A percentile compares a stretch with the other conserved stretches of the same genome.
Conservation (phyloP, 2,113 vertebrate species). For the Carlito syrichta region DNA sequence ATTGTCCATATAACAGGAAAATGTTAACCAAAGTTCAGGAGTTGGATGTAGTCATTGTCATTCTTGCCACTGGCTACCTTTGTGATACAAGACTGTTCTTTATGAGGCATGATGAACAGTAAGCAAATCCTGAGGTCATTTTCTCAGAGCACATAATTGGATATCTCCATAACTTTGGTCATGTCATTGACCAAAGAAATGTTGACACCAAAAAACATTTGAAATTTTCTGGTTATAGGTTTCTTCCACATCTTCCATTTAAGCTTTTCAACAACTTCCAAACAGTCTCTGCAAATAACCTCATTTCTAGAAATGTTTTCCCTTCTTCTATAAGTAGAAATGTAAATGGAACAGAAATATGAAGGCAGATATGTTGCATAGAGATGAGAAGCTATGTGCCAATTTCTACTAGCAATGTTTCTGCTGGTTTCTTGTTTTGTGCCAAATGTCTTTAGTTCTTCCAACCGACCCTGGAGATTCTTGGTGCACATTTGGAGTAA, state of each 20-base stretch:
- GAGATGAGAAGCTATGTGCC: rapidly evolving
- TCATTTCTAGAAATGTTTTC: not conserved
- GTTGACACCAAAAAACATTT: not conserved
- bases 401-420: not conserved
- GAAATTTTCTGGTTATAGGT: not conserved
- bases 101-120: not conserved
- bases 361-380: not conserved
- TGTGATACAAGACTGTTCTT: not conserved
- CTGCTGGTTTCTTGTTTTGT: not conserved
- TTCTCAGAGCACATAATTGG: not conserved
- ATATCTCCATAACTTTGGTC: not conserved
- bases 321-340: not conserved
- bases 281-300: not conserved
- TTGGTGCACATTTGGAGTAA: not conserved
- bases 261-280: not conserved
- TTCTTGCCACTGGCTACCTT: not conserved
- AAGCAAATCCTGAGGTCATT: not conserved
- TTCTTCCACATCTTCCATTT: not conserved
- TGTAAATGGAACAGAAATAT: not conserved
- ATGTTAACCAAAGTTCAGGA: not conserved
- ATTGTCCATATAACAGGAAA: no score
- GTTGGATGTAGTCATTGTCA: no score
- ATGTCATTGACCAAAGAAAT: not conserved
- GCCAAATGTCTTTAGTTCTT: not conserved
- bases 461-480: not conserved